Evolutionary conservation across 2,797 vertebrate species (phyloP), one percentile per base, ranked within the genome.

Genomic region (Parotocinclus haroldoi): DNA sequence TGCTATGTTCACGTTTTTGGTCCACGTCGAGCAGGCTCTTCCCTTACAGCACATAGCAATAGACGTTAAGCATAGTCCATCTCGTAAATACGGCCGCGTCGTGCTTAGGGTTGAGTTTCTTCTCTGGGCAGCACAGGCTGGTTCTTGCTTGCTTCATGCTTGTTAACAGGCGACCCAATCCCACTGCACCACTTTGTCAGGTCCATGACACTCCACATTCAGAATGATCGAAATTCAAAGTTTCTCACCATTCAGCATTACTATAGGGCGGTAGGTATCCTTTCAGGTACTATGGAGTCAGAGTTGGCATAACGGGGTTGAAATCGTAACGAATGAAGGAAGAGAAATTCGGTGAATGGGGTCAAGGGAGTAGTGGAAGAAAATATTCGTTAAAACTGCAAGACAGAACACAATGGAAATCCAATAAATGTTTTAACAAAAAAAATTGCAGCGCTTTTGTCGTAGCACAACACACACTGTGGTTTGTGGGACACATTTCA

Each of bases 401-500:
- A 85, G 87, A 87, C 69, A 39, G 76, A 74, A 86, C 58, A 66
- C 76, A 69, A 85, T 75, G 81, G 10, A 84, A 88, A 89, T 91
- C 89, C 81, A 88, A 93, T 95, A 95, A 95, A 96, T 87, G 92
- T 95, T 97, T 94, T 95, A 94, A 84, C 81, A 87, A 89, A 83
- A 76, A n/a, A 5, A 5, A 2, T 27, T 27, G 27, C 27, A 27
- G 27, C 2, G 5, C 27, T 27, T 27, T 27, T 27, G 5, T 27
- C 5, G 27, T 5, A 27, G 27, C 27, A 27, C 27, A 27, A 27
- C 27, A 27, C 27, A 2, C 27, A 27, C 27, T 27, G 27, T 2
- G 27, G 27, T 27, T 27, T 27, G 27, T 27, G 27, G 27, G 2
- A 27, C 27, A 2, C 27, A 5, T 27, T 27, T 2, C 27, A 27